phyloP scores from a whole-genome alignment of 2,888 invertebrate genomes.

The Limenitis camilla region DNA sequence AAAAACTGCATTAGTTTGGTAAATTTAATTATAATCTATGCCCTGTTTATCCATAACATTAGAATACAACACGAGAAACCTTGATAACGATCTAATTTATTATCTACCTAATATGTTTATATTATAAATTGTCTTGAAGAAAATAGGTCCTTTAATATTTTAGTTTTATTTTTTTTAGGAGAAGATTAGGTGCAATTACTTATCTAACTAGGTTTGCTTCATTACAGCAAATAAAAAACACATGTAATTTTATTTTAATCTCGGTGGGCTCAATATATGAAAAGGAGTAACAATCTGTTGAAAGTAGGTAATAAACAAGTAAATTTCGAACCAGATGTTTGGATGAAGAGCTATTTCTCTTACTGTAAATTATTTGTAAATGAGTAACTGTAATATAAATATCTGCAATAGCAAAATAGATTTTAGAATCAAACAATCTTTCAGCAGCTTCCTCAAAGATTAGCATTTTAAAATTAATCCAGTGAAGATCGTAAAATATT shows the following conservation, averaged over 20 bases:
- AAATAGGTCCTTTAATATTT: not conserved
- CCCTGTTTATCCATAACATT: constrained; percentile 26
- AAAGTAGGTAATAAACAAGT: constrained; percentile 31
- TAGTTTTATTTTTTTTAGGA: not conserved
- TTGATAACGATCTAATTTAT: constrained; percentile 20
- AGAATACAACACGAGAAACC: constrained; percentile 17
- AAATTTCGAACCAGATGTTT: constrained; percentile 53
- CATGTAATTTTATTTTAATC: not conserved
- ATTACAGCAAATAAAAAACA: too few relatives aligned
- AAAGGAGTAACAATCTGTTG: constrained; percentile 6
- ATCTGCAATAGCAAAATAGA: constrained; percentile 63
- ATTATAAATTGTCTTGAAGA: not conserved
- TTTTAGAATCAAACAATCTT: constrained; percentile 64
- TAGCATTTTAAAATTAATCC: constrained; percentile 69
- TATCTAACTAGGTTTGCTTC: not conserved
- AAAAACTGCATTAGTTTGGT: constrained; percentile 66
- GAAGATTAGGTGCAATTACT: not conserved
- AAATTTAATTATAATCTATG: constrained; percentile 32
- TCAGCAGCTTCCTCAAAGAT: constrained; percentile 64
- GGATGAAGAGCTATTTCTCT: constrained; percentile 56
- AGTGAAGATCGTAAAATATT: constrained; percentile 71
- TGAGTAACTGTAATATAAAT: constrained; percentile 71
- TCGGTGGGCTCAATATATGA: not conserved
- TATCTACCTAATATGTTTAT: constrained; percentile 3
- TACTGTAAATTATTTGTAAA: constrained; percentile 65